These are phyloP conservation scores for Neofelis nebulosa DNA, from an alignment of 2,113 vertebrate species.

Conservation along the genomic window DNA sequence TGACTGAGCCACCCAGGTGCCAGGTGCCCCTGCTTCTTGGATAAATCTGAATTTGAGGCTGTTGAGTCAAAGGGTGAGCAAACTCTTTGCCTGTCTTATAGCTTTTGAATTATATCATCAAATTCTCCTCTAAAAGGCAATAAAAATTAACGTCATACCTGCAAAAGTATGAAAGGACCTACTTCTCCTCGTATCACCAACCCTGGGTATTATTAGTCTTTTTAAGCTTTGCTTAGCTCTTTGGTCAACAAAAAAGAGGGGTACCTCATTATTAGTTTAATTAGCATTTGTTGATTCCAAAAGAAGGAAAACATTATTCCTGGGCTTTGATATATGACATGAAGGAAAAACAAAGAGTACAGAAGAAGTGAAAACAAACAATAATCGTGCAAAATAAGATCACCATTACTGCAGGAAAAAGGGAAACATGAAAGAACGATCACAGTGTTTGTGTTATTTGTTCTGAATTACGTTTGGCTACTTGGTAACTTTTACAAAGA, in stretches of 20 bases:
- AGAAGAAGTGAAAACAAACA: background rate
- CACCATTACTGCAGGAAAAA: background rate
- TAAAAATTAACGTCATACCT: background rate
- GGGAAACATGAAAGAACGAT: background rate
- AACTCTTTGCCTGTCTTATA: background rate
- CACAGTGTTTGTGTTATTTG: background rate
- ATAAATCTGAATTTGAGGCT: background rate
- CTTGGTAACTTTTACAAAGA: background rate
- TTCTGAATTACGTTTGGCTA: background rate
- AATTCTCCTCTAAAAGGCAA: slow-evolving; percentile 21
- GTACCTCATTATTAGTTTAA: background rate
- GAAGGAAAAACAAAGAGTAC: background rate
- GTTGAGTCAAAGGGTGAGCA: background rate
- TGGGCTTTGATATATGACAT: background rate
- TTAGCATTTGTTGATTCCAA: slow-evolving; percentile 25
- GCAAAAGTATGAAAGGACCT: background rate
- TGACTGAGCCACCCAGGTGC: too few relatives aligned
- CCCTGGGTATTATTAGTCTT: background rate
- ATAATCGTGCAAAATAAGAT: background rate
- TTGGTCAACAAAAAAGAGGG: background rate
- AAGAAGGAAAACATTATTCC: background rate
- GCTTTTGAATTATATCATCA: background rate
- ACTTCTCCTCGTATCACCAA: background rate
- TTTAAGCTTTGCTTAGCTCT: slow-evolving; percentile 1
- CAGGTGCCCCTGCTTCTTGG: background rate